Evolutionary conservation across 2,113 vertebrate species (phyloP).

Genomic region (Physeter macrocephalus): DNA sequence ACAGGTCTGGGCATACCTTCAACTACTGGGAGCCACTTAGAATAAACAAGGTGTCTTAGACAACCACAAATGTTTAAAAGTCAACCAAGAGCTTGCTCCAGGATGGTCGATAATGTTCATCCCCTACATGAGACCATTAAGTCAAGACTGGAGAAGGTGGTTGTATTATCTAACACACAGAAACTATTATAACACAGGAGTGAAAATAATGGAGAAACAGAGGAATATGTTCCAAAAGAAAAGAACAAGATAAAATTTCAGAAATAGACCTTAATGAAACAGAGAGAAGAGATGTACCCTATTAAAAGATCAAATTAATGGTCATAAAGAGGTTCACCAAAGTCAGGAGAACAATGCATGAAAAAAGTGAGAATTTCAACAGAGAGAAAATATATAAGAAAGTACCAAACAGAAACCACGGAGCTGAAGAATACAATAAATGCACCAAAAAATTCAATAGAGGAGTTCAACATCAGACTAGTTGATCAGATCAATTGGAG

Average conservation of each 20-base stretch:
- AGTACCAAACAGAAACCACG: no score
- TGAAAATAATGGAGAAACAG: neutral
- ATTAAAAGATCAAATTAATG: neutral
- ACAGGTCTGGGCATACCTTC: neutral
- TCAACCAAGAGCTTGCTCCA: neutral
- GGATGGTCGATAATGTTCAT: neutral
- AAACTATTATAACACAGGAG: no score
- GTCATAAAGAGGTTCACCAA: no score
- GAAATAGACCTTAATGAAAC: neutral
- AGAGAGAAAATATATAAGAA: no score
- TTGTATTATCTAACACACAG: neutral
- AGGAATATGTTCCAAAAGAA: neutral
- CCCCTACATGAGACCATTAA: neutral
- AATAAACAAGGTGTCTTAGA: neutral
- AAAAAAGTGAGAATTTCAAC: no score
- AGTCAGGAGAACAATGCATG: no score
- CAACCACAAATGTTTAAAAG: neutral
- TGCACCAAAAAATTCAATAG: neutral
- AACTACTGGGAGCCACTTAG: neutral
- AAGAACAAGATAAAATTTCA: neutral
- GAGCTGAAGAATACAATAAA: neutral
- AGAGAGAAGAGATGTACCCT: neutral
- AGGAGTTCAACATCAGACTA: neutral
- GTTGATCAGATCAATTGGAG: neutral
- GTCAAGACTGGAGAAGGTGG: neutral